phyloP scores from a whole-genome alignment of 2,113 vertebrate species.

The Ancistrus triradiatus region DNA sequence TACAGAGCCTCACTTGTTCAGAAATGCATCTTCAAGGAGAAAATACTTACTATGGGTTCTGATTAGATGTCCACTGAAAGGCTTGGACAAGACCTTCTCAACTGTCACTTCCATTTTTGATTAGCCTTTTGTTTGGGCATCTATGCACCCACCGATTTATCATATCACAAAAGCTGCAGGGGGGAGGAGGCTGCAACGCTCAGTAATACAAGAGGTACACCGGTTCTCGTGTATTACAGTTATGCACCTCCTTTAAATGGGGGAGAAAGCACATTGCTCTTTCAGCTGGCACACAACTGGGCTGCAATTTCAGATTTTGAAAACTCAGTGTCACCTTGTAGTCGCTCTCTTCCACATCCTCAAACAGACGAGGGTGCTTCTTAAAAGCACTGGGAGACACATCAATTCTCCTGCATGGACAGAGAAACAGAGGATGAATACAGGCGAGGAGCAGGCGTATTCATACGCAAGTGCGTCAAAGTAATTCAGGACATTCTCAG shows the following conservation, averaged over 20 bases:
- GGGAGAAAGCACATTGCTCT: slow-evolving; percentile 91
- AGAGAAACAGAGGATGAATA: slow-evolving; percentile 8
- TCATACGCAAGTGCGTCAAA: too few species aligned
- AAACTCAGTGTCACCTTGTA: slow-evolving; percentile 93
- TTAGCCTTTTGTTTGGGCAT: slow-evolving; percentile 90
- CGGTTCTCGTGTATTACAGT: slow-evolving; percentile 95
- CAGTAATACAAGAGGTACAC: slow-evolving; percentile 88
- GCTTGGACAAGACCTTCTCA: slow-evolving; percentile 88
- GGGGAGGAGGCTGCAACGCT: slow-evolving; percentile 63
- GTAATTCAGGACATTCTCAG: too few species aligned
- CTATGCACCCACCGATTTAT: slow-evolving; percentile 97
- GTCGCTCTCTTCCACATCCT: slow-evolving; percentile 85
- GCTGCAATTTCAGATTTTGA: slow-evolving; percentile 60
- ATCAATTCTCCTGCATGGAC: slow-evolving; percentile 87
- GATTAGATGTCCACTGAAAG: slow-evolving; percentile 91
- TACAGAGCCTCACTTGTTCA: slow-evolving; percentile 36
- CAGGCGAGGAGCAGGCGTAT: neutral
- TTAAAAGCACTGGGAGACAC: slow-evolving; percentile 99
- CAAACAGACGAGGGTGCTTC: slow-evolving; percentile 94
- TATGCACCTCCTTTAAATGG: slow-evolving; percentile 98
- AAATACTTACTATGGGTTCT: slow-evolving; percentile 90
- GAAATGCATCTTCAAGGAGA: slow-evolving; percentile 62
- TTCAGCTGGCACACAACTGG: slow-evolving; percentile 47
- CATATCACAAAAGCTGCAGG: slow-evolving; percentile 97
- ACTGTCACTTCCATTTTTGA: slow-evolving; percentile 89